Evolutionary conservation across 2,797 vertebrate species (phyloP).

Genomic region (Phoeniculus purpureus): DNA sequence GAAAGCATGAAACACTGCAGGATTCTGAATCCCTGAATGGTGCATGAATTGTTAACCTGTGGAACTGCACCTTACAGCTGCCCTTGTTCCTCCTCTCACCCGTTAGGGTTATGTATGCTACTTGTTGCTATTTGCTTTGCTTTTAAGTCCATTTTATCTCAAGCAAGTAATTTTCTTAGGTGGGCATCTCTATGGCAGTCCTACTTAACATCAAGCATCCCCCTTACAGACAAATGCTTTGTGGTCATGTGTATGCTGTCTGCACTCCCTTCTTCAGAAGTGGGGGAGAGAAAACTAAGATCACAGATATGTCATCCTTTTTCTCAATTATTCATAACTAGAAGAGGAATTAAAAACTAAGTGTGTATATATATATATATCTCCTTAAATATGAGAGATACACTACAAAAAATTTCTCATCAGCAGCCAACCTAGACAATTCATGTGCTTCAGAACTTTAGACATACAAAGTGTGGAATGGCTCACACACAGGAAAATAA

Average conservation of each 20-base stretch:
- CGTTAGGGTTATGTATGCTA: background rate
- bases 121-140: background rate
- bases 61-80: background rate
- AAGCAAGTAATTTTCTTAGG: background rate
- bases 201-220: background rate
- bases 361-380: no score
- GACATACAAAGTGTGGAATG: background rate
- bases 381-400: background rate
- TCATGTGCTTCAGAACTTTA: background rate
- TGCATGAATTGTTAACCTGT: background rate
- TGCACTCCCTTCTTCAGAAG: background rate
- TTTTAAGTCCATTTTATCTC: background rate
- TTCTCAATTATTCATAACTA: background rate
- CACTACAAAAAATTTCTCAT: background rate
- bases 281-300: background rate
- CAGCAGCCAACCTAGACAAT: background rate
- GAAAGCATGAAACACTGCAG: background rate
- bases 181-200: background rate
- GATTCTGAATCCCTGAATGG: background rate
- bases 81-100: background rate
- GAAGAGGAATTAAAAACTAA: background rate
- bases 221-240: background rate
- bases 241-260: background rate
- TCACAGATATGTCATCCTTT: background rate
- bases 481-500: background rate